These are phyloP conservation scores for Nycteola revayana DNA, from an alignment of 2,888 invertebrate species.

Conservation along the genomic window DNA sequence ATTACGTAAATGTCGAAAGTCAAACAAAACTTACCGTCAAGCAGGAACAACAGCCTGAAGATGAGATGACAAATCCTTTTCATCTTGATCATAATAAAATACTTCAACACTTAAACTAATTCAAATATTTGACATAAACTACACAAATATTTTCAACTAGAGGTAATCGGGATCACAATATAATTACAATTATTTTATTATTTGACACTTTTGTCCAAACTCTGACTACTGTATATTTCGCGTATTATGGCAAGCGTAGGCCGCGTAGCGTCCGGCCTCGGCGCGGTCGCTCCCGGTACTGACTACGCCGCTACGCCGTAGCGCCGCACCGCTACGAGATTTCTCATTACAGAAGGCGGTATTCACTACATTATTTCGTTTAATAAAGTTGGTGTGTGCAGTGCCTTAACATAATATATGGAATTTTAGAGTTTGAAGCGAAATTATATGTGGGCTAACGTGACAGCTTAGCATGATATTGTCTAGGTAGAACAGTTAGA, in stretches of 20 bases:
- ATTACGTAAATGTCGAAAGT: no score
- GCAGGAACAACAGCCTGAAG: constrained; percentile 65
- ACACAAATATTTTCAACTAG: constrained; percentile 29
- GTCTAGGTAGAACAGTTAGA: no score
- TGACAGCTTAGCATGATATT: no score
- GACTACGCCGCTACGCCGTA: constrained; percentile 19
- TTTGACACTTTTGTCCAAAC: constrained; percentile 18
- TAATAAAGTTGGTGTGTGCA: constrained; percentile 59
- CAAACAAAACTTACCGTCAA: constrained; percentile 56
- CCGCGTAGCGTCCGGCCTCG: constrained; percentile 33
- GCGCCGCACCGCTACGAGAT: constrained; percentile 38
- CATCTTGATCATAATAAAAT: constrained; percentile 59
- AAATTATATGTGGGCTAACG: background rate
- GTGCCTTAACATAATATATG: constrained; percentile 51
- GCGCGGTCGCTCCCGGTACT: constrained; percentile 37
- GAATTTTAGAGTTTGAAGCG: constrained; percentile 27
- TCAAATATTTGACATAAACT: constrained; percentile 20
- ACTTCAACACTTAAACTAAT: constrained; percentile 31
- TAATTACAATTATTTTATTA: constrained; percentile 12
- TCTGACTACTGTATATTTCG: constrained; percentile 5
- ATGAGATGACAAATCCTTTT: constrained; percentile 72
- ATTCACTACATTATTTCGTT: constrained; percentile 61
- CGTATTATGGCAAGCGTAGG: constrained; percentile 7
- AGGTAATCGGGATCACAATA: constrained; percentile 31
- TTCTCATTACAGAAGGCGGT: constrained; percentile 53